phyloP scores from a whole-genome alignment of 2,113 vertebrate species.

The Varanus salvator region DNA sequence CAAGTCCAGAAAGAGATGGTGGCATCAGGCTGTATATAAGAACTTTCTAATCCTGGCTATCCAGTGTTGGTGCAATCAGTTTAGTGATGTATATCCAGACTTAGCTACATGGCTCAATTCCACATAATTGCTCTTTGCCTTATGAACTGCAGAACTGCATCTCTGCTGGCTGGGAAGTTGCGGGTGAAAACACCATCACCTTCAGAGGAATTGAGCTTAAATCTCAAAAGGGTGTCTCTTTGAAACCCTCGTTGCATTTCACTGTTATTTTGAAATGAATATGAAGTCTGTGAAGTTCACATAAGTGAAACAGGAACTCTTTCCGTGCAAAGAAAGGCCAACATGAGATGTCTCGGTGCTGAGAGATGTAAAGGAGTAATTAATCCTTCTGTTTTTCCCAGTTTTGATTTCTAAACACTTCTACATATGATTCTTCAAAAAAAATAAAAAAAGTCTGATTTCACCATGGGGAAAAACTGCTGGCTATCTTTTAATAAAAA shows the following conservation, averaged over 20 bases:
- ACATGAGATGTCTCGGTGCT: constrained; percentile 2
- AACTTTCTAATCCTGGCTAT: background rate
- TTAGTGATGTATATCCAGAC: no score
- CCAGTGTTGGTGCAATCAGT: background rate
- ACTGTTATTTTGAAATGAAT: background rate
- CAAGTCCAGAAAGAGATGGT: background rate
- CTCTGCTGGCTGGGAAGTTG: background rate
- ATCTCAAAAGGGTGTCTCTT: no score
- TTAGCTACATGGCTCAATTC: background rate
- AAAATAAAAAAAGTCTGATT: constrained; percentile 32
- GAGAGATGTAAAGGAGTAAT: constrained; percentile 48
- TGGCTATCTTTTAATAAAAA: constrained; percentile 59
- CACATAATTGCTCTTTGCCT: background rate
- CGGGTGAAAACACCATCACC: no score
- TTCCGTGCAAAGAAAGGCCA: background rate
- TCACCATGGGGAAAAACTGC: constrained; percentile 53
- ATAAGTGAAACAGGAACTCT: background rate
- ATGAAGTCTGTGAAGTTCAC: background rate
- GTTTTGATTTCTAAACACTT: constrained; percentile 58
- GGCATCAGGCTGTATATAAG: background rate
- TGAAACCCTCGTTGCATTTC: no score
- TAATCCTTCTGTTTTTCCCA: constrained; percentile 31
- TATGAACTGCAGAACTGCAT: background rate
- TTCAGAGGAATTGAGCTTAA: background rate
- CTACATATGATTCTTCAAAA: constrained; percentile 37